A percentile compares a stretch with the other conserved stretches of the same genome.
These are phyloP conservation scores for Papilio elwesi DNA, from an alignment of 2,888 invertebrate genomes.

Conservation along the genomic window DNA sequence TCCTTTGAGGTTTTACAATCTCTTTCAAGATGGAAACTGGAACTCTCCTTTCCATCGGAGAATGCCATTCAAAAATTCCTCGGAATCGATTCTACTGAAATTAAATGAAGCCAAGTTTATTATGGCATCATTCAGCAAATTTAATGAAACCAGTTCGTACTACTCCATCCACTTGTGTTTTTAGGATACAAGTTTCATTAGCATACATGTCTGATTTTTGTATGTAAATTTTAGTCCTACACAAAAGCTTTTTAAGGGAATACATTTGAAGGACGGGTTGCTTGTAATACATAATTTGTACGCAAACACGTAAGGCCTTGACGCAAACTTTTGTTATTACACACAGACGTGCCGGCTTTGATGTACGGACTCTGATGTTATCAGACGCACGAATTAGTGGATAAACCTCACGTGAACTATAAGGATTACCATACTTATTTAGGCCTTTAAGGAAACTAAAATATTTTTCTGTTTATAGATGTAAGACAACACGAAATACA, in stretches of 20 bases:
- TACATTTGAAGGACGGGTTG: conserved; percentile 9
- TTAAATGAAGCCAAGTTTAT: no score
- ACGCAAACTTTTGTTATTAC: conserved; percentile 18
- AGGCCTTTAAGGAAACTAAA: background rate
- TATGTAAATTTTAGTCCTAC: conserved; percentile 5
- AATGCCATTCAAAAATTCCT: no score
- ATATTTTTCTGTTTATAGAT: background rate
- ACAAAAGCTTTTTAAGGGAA: conserved; percentile 19
- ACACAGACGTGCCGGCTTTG: conserved; percentile 14
- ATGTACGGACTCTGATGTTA: conserved; percentile 12
- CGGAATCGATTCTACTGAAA: no score
- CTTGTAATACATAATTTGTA: conserved; percentile 19
- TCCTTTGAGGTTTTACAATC: no score
- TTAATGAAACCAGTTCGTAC: no score
- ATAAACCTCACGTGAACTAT: conserved; percentile 11
- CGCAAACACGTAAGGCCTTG: conserved; percentile 21
- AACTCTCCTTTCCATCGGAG: no score
- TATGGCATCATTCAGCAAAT: no score
- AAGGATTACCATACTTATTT: background rate
- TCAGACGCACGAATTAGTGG: conserved; percentile 4
- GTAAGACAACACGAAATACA: no score
- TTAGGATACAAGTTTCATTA: conserved; percentile 8
- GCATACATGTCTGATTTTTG: conserved; percentile 11
- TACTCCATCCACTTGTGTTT: no score
- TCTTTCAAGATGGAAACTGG: no score